Base-by-base conservation (phyloP, 1,140 invertebrate genomes). In the Ips typographus region DNA sequence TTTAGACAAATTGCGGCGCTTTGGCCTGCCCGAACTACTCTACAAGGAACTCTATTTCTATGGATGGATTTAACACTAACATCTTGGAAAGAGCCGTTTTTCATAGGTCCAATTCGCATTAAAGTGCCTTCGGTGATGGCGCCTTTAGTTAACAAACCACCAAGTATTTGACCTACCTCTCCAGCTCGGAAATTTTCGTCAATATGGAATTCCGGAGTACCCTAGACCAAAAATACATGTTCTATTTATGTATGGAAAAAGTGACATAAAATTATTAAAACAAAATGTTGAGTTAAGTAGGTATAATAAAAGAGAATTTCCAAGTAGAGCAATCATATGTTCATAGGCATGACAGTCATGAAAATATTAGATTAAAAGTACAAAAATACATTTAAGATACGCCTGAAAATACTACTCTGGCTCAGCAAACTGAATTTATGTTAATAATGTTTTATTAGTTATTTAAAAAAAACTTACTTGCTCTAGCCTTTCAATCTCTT, bases 131-230 rank as follows among this genome's bases (percentile, higher is more conserved):
- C 94, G 43, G 86, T 88, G 7, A 99, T 87, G 43, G 91, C 87
- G 3, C 97, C 97, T 80, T 91, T 91, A 1, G 89, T 87, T 6
- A 97, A 80, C 43, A 97, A 82, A 2, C 95, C 95, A 37, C 94
- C 94, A 1, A 96, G 88, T 51, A 98, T 91, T n/a, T 92, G 91
- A 53, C 94, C 90, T 0, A 87, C 82, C 71, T 89, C 89, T 1
- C 86, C 86, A n/a, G 90, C 88, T 75, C 88, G 87, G 76, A 96
- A 96, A 38, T 93, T 94, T 83, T 98, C 95, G 78, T 98, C 94
- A 47, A 98, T 91, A 84, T 96, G 92, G 81, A 97, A 96, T 75
- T 94, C 88, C 75, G 91, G 89, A 1, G 87, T 84, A 76, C 93
- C 90, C 81, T 89, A 76, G 36, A 79, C 78, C 58, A 53, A 65